Conservation (phyloP, 2,888 invertebrate genomes). For the Fragum whitleyi region DNA sequence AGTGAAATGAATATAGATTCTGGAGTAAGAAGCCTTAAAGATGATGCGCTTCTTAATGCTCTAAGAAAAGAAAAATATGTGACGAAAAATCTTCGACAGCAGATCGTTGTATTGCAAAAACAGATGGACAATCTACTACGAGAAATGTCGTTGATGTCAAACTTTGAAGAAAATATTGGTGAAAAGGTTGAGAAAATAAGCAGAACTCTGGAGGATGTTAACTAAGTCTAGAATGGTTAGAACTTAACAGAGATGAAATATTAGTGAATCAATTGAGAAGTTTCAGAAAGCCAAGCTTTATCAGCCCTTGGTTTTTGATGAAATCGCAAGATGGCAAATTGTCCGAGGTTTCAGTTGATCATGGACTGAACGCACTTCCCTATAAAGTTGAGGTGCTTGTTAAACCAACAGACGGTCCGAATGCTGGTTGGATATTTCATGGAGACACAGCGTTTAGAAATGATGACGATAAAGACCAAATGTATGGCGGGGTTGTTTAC, state of each 20-base stretch:
- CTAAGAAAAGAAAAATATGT: not conserved
- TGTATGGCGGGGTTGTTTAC: slow-evolving; percentile 47
- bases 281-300: slow-evolving; percentile 35
- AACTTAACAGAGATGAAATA: not conserved
- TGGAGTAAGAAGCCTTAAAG: not conserved
- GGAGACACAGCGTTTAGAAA: slow-evolving; percentile 42
- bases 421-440: slow-evolving; percentile 41
- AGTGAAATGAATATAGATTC: not conserved
- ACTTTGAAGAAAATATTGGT: not conserved
- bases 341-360: not conserved
- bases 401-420: slow-evolving; percentile 32
- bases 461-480: not conserved
- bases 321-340: slow-evolving; percentile 33
- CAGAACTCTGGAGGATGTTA: not conserved
- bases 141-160: not conserved
- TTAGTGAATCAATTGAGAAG: not conserved
- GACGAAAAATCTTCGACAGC: not conserved
- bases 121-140: not conserved
- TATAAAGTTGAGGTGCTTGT: slow-evolving; percentile 55
- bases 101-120: not conserved
- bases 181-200: not conserved
- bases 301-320: slow-evolving; percentile 50
- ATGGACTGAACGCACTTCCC: slow-evolving; percentile 36
- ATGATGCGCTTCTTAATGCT: not conserved
- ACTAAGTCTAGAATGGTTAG: not conserved